Evolutionary conservation across 2,113 vertebrate genomes (phyloP), one percentile per base, ranked within the genome.

Genomic region (Rattus rattus): DNA sequence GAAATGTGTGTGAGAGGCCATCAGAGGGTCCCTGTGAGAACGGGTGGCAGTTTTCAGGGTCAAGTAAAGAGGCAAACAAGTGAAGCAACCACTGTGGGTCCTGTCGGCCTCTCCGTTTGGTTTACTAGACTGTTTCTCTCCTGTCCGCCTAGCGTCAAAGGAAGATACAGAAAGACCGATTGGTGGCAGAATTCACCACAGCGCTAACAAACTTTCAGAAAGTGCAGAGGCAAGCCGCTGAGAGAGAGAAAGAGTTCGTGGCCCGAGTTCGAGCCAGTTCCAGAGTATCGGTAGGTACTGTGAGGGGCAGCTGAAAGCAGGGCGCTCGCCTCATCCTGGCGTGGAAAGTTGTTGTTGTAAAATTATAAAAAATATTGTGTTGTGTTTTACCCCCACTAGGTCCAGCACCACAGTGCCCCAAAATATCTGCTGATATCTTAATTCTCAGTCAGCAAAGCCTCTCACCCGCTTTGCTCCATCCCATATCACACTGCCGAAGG

Each of bases 221-320:
- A 95, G 99, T 99, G 52, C 99, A 99, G 98, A 98, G 99, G 85
- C 98, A 99, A 77, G 99, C 99, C 49, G 99, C 99, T 13, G 98
- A 99, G 96, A 99, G 99, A 96, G 99, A 99, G 97, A 99, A 99
- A 89, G 99, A 99, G 91, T 99, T 99, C 98, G 99, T 99, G 94
- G 99, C 99, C 87, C 98, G 99, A 98, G 99, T 99, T 83, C 98
- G 99, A 98, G 99, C 99, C 94, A 99, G 99, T 97, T 99, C 99
- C 87, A 99, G 99, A 94, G 98, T 99, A 80, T 99, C 99, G 73
- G 99, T 99, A 98, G 99, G 99, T 99, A 97, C 96, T 36, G 0
- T 12, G 73, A 95, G 80, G 61, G 13, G 1, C 70, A 24, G 72
- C 0, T 80, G 52, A 85, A 75, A 70, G 13, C 13, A 0, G 24